Evolutionary conservation across 2,888 invertebrate genomes (phyloP), one percentile per base, ranked within the genome.

Genomic region (Athalia rosae): DNA sequence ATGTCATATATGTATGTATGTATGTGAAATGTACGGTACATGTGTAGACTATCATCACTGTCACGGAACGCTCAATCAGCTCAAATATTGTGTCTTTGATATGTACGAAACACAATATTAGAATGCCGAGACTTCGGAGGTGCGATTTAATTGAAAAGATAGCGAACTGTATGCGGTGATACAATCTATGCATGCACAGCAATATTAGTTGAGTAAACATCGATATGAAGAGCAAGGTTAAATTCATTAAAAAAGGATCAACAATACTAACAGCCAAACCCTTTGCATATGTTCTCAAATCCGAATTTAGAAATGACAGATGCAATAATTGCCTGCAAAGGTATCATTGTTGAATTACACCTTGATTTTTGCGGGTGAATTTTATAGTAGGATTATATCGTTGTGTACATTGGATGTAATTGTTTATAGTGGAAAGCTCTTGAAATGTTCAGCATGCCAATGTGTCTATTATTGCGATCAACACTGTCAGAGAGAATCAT

Each of bases 401-500:
- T 28, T 63, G 8, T 7, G 15, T 13, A 66, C 5, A 48, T 43
- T 62, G 5, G 41, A 43, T 62, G 0, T 1, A 62, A 62, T 62
- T 8, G 76, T 71, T 92, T 92, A 83, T 90, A 96, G 96, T 85
- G 91, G 91, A 69, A 94, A 94, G 86, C 91, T 96, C 69, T 90
- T 93, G 45, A 95, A 95, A 90, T 98, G 98, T 90, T 94, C 96
- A 0, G 94, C 93, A 74, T 98, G 98, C 90, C 93, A 94, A 77
- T 95, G 95, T 85, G 94, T 96, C 0, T 93, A 94, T 89, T 98
- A 98, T 86, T 98, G 98, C 86, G 94, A 94, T 81, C 92, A 93
- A 73, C 89, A 89, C 56, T 98, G 98, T 89, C 98, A 98, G 90
- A 94, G 92, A 88, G 92, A 94, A 83, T 94, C 95, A 9, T 98